phyloP scores from a whole-genome alignment of 2,797 vertebrate genomes.

The Falco cherrug region DNA sequence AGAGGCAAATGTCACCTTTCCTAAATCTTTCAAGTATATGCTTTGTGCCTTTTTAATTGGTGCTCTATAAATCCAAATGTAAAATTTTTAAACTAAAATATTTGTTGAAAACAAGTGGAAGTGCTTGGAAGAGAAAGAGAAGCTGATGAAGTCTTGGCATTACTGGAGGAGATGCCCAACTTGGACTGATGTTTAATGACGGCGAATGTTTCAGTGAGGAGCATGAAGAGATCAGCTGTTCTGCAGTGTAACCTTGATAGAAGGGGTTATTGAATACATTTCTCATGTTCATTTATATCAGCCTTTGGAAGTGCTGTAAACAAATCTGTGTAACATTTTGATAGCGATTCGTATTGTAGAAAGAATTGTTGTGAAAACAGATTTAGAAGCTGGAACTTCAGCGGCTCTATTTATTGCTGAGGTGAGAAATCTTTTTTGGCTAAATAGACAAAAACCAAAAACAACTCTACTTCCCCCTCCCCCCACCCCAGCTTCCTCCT shows the following conservation, averaged over 20 bases:
- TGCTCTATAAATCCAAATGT: not conserved
- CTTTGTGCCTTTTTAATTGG: constrained; percentile 1
- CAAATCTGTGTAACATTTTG: not conserved
- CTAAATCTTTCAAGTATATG: constrained; percentile 24
- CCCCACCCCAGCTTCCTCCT: not conserved
- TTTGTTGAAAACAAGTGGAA: not conserved
- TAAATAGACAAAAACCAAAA: not conserved
- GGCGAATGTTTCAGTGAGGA: not conserved
- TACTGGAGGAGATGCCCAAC: not conserved
- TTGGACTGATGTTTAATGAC: not conserved
- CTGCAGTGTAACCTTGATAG: not conserved
- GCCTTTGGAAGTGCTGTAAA: not conserved
- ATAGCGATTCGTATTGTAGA: not conserved
- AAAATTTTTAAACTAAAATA: not conserved
- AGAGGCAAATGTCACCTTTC: constrained; percentile 44
- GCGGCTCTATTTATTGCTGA: not conserved
- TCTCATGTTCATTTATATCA: not conserved
- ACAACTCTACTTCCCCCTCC: not conserved
- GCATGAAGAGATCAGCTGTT: not conserved
- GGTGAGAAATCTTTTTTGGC: not conserved
- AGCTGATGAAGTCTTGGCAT: not conserved
- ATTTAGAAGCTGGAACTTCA: not conserved
- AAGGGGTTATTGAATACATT: not conserved
- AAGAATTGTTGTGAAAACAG: not conserved
- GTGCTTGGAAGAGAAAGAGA: not conserved